Conservation (phyloP, 2,888 invertebrate genomes). For the Tipula helvola region DNA sequence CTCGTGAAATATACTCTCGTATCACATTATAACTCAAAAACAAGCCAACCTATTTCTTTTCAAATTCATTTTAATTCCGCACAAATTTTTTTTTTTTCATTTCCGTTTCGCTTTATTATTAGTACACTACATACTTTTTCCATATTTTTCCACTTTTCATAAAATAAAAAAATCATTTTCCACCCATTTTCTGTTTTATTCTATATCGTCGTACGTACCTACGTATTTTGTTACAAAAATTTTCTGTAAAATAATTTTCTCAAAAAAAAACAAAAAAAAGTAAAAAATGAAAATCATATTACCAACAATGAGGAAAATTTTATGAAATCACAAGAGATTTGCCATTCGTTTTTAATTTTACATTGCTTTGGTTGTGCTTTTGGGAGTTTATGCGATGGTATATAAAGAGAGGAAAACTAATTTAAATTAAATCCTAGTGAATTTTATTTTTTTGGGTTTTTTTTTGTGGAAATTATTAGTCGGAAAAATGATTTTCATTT, state of each 20-base stretch:
- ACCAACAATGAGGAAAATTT: conserved; percentile 4
- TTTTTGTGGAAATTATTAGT: not conserved
- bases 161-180: not conserved
- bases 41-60: not conserved
- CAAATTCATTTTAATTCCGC: not conserved
- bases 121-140: not conserved
- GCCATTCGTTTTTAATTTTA: not conserved
- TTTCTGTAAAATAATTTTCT: not conserved
- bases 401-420: not conserved
- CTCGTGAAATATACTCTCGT: not conserved
- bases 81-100: not conserved
- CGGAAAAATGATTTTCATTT: not conserved
- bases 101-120: not conserved
- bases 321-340: not conserved
- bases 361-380: not conserved
- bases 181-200: not conserved
- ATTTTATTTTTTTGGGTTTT: not conserved
- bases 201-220: not conserved
- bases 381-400: not conserved
- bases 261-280: not conserved
- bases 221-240: not conserved
- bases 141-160: not conserved
- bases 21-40: not conserved
- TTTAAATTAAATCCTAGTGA: not conserved
- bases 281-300: not conserved